phyloP scores from a whole-genome alignment of 2,888 invertebrate species.

The Colletes collaris region DNA sequence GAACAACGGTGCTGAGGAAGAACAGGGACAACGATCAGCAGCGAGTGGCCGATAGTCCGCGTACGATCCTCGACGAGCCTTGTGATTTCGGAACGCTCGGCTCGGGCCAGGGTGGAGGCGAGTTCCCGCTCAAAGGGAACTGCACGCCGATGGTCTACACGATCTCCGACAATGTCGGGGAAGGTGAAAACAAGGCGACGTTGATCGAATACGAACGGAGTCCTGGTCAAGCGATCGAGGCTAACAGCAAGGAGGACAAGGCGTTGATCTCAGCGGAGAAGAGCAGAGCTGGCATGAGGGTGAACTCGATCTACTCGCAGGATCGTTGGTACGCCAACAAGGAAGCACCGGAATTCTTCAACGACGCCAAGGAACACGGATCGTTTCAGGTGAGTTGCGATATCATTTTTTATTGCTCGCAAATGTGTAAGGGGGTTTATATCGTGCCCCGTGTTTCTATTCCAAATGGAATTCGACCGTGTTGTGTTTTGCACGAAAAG shows the following conservation, averaged over 20 bases:
- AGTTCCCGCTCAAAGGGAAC: neutral
- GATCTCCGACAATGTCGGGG: conserved; percentile 63
- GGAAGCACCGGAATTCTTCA: conserved; percentile 75
- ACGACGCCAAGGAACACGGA: conserved; percentile 75
- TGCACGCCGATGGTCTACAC: conserved; percentile 60
- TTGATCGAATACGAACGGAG: conserved; percentile 68
- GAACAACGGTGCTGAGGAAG: conserved; percentile 12
- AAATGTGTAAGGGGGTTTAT: too few species aligned
- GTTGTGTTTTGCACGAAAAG: too few species aligned
- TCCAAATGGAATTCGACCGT: too few species aligned
- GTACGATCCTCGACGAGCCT: conserved; percentile 20
- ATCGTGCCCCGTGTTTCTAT: too few species aligned
- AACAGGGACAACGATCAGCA: conserved; percentile 23
- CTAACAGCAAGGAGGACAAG: conserved; percentile 70
- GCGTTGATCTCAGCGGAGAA: conserved; percentile 70
- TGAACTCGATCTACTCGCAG: conserved; percentile 81
- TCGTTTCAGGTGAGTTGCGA: conserved; percentile 77
- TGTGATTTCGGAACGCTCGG: conserved; percentile 37
- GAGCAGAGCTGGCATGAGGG: conserved; percentile 76
- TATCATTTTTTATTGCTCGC: too few species aligned
- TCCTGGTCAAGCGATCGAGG: conserved; percentile 66
- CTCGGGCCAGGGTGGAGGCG: conserved; percentile 30
- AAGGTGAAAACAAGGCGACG: conserved; percentile 42
- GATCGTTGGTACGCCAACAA: conserved; percentile 77
- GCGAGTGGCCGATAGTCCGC: neutral